A percentile compares a stretch with the other conserved stretches of the same genome.
Conservation (phyloP, 2,113 vertebrate genomes). For the Pelusios castaneus region DNA sequence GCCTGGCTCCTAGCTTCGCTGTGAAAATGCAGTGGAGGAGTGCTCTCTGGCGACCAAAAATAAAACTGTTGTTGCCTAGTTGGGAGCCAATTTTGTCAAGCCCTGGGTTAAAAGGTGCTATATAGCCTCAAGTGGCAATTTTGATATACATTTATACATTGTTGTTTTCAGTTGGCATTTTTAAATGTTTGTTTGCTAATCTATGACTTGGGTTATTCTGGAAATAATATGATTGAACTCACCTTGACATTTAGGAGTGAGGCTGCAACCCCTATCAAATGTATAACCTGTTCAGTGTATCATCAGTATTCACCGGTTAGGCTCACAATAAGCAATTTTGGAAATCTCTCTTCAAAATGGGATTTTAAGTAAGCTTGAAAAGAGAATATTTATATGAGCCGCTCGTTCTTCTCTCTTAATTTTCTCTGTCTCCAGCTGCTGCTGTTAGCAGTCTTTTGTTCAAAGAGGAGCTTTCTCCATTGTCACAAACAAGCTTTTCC, state of each 20-base stretch:
- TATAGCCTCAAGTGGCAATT: conserved; percentile 24
- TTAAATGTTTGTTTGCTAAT: conserved; percentile 3
- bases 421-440: not conserved
- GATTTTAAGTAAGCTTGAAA: not conserved
- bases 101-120: fast-evolving
- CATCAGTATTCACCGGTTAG: not conserved
- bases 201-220: not conserved
- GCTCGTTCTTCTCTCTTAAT: not conserved
- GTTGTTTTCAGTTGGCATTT: not conserved
- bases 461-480: not conserved
- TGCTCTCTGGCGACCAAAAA: no score
- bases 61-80: no score
- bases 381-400: not conserved
- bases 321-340: not conserved
- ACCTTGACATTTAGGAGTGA: fast-evolving
- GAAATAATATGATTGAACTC: not conserved
- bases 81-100: no score
- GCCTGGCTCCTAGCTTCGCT: no score
- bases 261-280: not conserved
- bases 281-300: not conserved
- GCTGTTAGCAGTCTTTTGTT: conserved; percentile 3
- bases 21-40: no score
- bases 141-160: not conserved
- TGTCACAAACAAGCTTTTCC: not conserved
- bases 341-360: not conserved